Base-by-base conservation (phyloP, 2,888 invertebrate genomes). In the Sisyra nigra region DNA sequence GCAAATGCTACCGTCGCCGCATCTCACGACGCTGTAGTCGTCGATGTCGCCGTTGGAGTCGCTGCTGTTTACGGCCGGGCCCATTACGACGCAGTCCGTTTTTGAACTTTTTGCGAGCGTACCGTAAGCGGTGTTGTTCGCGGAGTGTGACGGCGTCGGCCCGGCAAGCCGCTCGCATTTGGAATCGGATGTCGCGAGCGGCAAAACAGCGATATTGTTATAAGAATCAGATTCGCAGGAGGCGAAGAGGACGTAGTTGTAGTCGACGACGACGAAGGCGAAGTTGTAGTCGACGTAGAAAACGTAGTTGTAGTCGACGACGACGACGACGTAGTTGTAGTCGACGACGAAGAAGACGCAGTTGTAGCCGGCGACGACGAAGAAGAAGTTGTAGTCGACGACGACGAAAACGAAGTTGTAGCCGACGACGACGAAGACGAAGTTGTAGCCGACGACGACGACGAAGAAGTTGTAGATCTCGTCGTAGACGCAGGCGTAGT, bases 161-260 rank as follows among this genome's bases (percentile, higher is more conserved):
- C 2, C 11, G 19, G 3, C 2, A 10, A 10, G 38, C 17, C 2
- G 38, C 18, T 6, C 34, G 14, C 7, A 11, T 11, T 2, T 24
- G 24, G 24, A 15, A 17, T 18, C 17, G 19, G 8, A 38, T 38
- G 38, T 11, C 18, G 18, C 9, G 19, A 1, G 18, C 15, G 9
- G 17, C 8, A 15, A 13, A n/a, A 4, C 17, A 15, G n/a, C 10
- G 38, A 37, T 10, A 18, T 9, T 17, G 17, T 7, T 2, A 8
- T 9, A 4, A 8, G 8, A 11, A 19, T 38, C 10, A 18, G 11
- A 10, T 14, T 19, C 11, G 38, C 3, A 40, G 31, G 11, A 40
- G 30, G 2, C 31, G 41, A n/a, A 41, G 41, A 7, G n/a, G 37
- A 37, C 17, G 37, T 10, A 10, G 15, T 13, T 29, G 41, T 10